Percentiles rank a stretch among this genome's conserved stretches.
These are phyloP conservation scores for Diaperis boleti DNA, from an alignment of 2,888 invertebrate species.

Conservation along the genomic window DNA sequence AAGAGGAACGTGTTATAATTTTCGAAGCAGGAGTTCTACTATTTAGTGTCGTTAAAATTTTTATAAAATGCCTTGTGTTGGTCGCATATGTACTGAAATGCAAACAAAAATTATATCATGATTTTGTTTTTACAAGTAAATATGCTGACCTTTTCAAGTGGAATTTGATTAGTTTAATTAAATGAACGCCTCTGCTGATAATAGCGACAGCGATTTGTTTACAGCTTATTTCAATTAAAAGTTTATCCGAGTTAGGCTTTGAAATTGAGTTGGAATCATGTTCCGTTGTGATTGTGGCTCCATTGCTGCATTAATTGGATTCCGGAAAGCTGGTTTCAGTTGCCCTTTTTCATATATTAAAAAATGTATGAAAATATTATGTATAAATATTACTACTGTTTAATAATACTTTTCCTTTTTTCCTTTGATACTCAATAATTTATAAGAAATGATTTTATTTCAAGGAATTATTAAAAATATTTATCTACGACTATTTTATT, in stretches of 20 bases:
- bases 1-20: too few relatives aligned
- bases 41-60: too few relatives aligned
- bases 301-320: constrained; percentile 21
- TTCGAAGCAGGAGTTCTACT: too few relatives aligned
- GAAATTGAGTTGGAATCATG: constrained; percentile 19
- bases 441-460: too few relatives aligned
- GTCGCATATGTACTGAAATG: too few relatives aligned
- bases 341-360: not conserved
- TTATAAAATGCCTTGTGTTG: not conserved
- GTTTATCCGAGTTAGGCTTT: constrained; percentile 23
- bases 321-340: not conserved
- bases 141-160: constrained; percentile 1
- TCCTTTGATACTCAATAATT: too few relatives aligned
- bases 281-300: constrained; percentile 20
- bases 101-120: too few relatives aligned
- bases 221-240: constrained; percentile 33
- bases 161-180: constrained; percentile 13
- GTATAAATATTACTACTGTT: not conserved
- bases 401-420: too few relatives aligned
- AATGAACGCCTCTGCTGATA: constrained; percentile 8
- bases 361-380: not conserved
- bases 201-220: constrained; percentile 19
- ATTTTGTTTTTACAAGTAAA: not conserved
- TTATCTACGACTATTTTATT: too few relatives aligned
- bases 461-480: too few relatives aligned